phyloP scores from a whole-genome alignment of 2,113 vertebrate species.

The Oenanthe oenanthe region DNA sequence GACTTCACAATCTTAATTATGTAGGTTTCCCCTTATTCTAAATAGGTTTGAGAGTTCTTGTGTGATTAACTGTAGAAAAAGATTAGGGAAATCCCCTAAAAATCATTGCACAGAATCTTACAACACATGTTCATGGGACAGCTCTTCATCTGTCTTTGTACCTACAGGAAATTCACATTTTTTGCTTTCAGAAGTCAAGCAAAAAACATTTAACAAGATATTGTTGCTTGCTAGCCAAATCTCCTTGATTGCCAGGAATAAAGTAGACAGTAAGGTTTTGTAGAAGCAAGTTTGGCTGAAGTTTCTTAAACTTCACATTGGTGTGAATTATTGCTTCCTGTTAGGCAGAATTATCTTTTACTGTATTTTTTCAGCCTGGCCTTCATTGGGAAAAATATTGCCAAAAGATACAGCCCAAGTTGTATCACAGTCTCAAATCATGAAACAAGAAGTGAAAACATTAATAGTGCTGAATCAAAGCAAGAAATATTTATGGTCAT shows the following conservation, averaged over 20 bases:
- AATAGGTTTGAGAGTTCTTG: background rate
- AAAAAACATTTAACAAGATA: background rate
- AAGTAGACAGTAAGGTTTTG: background rate
- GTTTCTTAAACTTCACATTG: constrained; percentile 1
- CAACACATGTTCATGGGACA: background rate
- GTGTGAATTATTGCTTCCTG: constrained; percentile 59
- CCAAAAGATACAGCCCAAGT: constrained; percentile 31
- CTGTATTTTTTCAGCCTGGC: constrained; percentile 29
- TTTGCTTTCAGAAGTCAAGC: background rate
- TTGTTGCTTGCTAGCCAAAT: background rate
- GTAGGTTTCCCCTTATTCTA: background rate
- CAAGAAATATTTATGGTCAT: background rate
- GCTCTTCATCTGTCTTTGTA: background rate
- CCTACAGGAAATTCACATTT: background rate
- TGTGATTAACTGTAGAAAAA: background rate
- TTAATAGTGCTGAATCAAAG: background rate
- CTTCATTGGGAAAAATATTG: background rate
- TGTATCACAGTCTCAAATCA: background rate
- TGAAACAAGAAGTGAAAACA: background rate
- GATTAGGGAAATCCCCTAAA: background rate
- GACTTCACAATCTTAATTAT: background rate
- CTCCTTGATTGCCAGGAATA: background rate
- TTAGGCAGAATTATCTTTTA: constrained; percentile 42
- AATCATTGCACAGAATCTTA: background rate
- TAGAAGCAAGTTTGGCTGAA: background rate